These are phyloP conservation scores for Carlito syrichta DNA, from an alignment of 2,113 vertebrate species.

Conservation along the genomic window DNA sequence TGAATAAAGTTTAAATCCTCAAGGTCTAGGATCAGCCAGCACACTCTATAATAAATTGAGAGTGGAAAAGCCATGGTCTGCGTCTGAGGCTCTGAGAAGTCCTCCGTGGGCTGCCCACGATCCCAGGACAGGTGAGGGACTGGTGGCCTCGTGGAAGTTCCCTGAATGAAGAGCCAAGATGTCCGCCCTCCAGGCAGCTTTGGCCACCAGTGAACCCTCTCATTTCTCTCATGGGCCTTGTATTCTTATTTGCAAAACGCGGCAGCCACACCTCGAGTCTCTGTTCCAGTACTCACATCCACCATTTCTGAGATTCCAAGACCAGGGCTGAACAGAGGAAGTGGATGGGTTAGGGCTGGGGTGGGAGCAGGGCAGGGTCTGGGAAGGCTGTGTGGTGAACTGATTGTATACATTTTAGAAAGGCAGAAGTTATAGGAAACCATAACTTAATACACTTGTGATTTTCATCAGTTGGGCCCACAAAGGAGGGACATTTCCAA, in stretches of 20 bases:
- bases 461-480: too few species aligned
- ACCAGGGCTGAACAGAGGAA: not conserved
- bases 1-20: not conserved
- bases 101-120: not conserved
- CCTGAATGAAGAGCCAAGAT: not conserved
- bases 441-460: too few species aligned
- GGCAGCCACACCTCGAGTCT: not conserved
- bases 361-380: accelerated
- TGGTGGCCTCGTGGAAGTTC: not conserved
- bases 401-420: too few species aligned
- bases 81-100: not conserved
- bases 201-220: not conserved
- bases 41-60: too few species aligned
- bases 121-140: not conserved
- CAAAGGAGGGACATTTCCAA: too few species aligned
- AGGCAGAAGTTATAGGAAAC: too few species aligned
- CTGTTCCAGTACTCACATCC: accelerated
- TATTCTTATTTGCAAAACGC: not conserved
- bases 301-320: not conserved
- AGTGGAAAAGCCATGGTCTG: not conserved
- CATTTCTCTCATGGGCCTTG: accelerated
- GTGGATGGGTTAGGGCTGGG: too few species aligned
- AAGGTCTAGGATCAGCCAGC: not conserved
- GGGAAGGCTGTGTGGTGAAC: not conserved
- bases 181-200: not conserved